A percentile compares a stretch with the other conserved stretches of the same genome.
phyloP scores from a whole-genome alignment of 2,797 vertebrate species.

The Girardinus metallicus region DNA sequence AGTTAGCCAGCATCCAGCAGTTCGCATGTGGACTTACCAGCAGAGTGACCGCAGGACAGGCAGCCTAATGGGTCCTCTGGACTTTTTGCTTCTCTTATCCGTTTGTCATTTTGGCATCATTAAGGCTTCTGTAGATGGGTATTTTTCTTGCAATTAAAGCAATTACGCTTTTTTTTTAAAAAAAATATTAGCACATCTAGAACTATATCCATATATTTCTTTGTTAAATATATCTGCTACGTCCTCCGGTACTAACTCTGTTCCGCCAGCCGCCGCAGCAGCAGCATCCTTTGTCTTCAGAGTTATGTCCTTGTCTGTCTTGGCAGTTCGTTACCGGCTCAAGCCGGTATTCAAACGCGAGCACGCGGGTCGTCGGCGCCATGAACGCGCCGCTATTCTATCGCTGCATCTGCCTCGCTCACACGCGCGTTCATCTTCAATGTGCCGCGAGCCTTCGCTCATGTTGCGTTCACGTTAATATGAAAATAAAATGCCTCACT shows the following conservation, averaged over 20 bases:
- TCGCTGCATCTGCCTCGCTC: background rate
- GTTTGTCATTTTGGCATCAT: background rate
- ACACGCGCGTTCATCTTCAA: background rate
- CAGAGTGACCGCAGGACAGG: background rate
- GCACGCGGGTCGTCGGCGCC: constrained; percentile 30
- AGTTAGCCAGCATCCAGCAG: background rate
- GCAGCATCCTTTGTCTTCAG: constrained; percentile 4
- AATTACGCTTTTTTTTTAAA: background rate
- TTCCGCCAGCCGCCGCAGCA: background rate
- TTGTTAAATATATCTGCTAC: background rate
- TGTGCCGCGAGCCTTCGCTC: background rate
- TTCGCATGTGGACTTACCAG: background rate
- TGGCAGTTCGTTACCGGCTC: constrained; percentile 74
- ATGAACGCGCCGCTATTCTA: constrained; percentile 46
- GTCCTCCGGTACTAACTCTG: background rate
- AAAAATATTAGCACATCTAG: background rate
- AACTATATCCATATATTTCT: background rate
- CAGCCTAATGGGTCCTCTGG: background rate
- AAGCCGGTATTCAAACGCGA: constrained; percentile 72
- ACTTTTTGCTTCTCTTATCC: background rate
- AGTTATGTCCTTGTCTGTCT: constrained; percentile 26
- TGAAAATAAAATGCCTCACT: background rate
- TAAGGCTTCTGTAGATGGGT: background rate
- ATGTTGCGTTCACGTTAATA: background rate
- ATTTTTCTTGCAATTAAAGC: background rate